Base-by-base conservation (phyloP, 2,797 vertebrate species). In the Cossypha niveicapilla region DNA sequence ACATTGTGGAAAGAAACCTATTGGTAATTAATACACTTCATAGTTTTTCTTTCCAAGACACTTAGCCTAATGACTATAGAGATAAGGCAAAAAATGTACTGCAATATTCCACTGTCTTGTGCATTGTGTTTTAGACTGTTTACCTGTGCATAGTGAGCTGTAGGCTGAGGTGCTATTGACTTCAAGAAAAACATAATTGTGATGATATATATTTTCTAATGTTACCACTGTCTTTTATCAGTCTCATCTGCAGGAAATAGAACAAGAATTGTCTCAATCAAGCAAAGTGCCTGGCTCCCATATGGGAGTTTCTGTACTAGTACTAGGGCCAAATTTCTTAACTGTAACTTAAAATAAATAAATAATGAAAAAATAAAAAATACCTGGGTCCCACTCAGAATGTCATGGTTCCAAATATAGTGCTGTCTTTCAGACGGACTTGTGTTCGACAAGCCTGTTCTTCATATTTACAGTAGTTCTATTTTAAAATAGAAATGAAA, bases 51-150 rank as follows among this genome's bases (percentile, higher is more conserved):
- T 95, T 87, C 57, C 6, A 21, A 67, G 37, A 77, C 57, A 83
- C 65, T 95, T 92, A 92, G 30, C 11, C 42, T 95, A 93, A 94
- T 96, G 88, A 90, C 73, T 78, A 6, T 32, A 67, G 24, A 24
- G 19, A 79, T 73, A 13, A 45, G 45, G 24, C 17, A 91, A 79
- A 94, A 92, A 87, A 32, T 1, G 2, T 21, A 18, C 44, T 30
- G 28, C 34, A 74, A 35, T 19, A 70, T 82, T 67, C 18, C 22
- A 11, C 10, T 63, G 11, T 60, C 41, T 87, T 70, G 58, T 91
- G 13, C 9, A 79, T 81, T 60, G 10, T 78, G 39, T 57, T 87
- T 85, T 53, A 63, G 25, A 76, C 12, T 48, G 28, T 41, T 75
- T 78, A 44, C 32, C 34, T 70, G 7, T 22, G 14, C 35, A n/a